Evolutionary conservation across 2,113 vertebrate genomes (phyloP), one percentile per base, ranked within the genome.

Genomic region (Sceloporus undulatus): DNA sequence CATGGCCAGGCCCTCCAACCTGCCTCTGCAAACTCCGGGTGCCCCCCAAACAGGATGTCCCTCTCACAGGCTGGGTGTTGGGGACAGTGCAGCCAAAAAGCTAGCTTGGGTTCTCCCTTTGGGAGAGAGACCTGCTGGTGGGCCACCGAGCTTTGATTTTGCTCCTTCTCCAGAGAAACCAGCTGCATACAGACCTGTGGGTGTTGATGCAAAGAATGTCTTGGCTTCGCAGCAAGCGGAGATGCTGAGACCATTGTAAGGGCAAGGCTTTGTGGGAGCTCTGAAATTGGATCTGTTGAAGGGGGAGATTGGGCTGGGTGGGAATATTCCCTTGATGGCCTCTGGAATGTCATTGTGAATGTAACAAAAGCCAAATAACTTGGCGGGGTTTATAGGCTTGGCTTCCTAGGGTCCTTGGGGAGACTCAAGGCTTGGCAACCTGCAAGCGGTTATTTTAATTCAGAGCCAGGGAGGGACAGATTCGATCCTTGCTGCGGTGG

Each of bases 141-240:
- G 96, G 91, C 89, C 92, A 80, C 87, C 82, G 4, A 82, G 85
- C 88, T 96, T 96, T 3, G 40, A 87, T 19, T 91, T 95, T 0
- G 0, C 91, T 13, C 62, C 89, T 75, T 95, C 93, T 79, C 94
- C 94, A 1, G 96, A 91, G 85, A 95, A 94, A 90, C 91, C 90
- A 0, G 9, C 91, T 86, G 95, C 95, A 90, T 90, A 91, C 94
- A 97, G 95, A 88, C 93, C 96, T 21, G 85, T 95, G 3, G 95
- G 93, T 68, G 91, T 97, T 3, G 2, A 95, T 96, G 70, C 97
- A 97, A 81, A 97, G 96, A 4, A 9, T 94, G 54, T 96, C 97
- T 2, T 96, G 96, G 87, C 88, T 96, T 3, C 91, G 90, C 13
- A 82, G 78, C 23, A 85, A 79, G 92, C 76, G 78, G 27, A 74